Evolutionary conservation across 2,797 vertebrate genomes (phyloP), one percentile per base, ranked within the genome.

Genomic region (Thaleichthys pacificus): DNA sequence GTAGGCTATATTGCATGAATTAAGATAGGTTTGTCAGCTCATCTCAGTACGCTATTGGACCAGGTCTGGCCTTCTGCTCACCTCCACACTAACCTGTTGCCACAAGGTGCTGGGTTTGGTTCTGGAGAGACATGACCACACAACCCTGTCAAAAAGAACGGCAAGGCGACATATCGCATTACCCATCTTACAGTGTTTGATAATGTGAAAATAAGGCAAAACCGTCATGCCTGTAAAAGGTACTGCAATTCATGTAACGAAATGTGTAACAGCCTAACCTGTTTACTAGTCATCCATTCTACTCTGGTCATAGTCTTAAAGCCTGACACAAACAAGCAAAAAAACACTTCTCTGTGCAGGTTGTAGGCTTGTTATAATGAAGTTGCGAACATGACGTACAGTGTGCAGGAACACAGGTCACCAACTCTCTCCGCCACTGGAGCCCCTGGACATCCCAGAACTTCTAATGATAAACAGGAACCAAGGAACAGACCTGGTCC

Each of bases 21-120:
- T 77, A 72, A 68, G 19, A 8, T 22, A 17, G 14, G 3, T 60
- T 65, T 69, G 78, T 83, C 71, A 85, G 77, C 66, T 58, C 38
- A 62, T 71, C 12, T 51, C 73, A 81, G 68, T 78, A 73, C 80
- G 68, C 70, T 71, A 73, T 26, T 74, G 71, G 66, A 80, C 65
- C 24, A 21, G 68, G 65, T 72, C 32, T 24, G 22, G 80, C 42
- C 58, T 66, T 61, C 61, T 63, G 80, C 35, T 77, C 38, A 75
- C 30, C 75, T 69, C 38, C 38, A 74, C 51, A 56, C 22, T 56
- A 61, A 21, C 51, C 57, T 75, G 54, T n/a, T 17, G 14, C 56
- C 56, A 57, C 56, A n/a, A 17, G 51, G 64, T 71, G 68, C 38
- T 28, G 28, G 28, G 28, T 28, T 28, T 4, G 28, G 28, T 28